Conservation (phyloP, 1,140 invertebrate species). For the Ostrea edulis region DNA sequence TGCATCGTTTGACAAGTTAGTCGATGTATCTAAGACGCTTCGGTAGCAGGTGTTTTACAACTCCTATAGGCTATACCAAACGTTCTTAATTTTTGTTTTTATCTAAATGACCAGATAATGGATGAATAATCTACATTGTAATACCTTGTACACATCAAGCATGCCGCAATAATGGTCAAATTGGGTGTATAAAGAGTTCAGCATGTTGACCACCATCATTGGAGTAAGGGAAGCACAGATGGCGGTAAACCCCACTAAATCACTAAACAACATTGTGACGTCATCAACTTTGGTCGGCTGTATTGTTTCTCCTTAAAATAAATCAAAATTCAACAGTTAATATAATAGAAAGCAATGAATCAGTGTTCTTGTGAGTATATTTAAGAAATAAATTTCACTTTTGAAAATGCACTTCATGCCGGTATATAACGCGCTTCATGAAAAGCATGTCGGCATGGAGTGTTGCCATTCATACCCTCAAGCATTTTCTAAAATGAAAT, state of each 20-base stretch:
- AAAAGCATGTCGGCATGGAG: too few relatives aligned
- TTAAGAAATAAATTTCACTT: too few relatives aligned
- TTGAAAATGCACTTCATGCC: too few relatives aligned
- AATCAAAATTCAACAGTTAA: not conserved
- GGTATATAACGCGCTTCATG: too few relatives aligned
- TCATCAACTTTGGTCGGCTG: conserved; percentile 94
- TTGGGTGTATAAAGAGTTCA: conserved; percentile 93
- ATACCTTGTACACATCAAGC: conserved; percentile 93
- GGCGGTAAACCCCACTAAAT: conserved; percentile 97
- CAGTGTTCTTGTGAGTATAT: too few relatives aligned
- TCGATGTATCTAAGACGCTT: not conserved
- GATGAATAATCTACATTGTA: not conserved
- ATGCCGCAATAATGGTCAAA: conserved; percentile 94
- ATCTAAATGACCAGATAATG: not conserved
- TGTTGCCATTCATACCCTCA: too few relatives aligned
- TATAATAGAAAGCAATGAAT: too few relatives aligned
- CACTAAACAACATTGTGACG: conserved; percentile 96
- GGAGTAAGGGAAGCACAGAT: conserved; percentile 80
- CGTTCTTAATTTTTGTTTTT: not conserved
- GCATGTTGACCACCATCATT: conserved; percentile 90
- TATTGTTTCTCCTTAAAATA: conserved; percentile 87
- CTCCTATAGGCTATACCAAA: not conserved
- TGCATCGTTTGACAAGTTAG: not conserved
- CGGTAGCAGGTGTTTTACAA: not conserved
- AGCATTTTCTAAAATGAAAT: too few relatives aligned